Conservation (phyloP, 2,113 vertebrate genomes). For the Trematomus loennbergii region DNA sequence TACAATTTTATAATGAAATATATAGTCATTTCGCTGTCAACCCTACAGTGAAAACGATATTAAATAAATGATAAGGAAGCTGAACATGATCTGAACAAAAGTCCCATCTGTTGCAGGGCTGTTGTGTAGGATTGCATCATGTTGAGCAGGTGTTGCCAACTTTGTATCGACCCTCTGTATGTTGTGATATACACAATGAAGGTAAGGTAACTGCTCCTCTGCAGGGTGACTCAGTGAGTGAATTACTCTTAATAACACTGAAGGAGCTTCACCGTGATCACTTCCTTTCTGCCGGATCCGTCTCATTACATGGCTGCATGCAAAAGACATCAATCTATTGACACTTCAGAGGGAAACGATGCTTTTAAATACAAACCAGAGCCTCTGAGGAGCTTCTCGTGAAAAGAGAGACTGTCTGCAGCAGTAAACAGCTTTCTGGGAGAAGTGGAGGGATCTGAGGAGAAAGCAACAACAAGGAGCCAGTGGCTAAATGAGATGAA, state of each 20-base stretch:
- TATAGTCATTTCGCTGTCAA: too few relatives aligned
- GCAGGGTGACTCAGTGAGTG: slow-evolving; percentile 39
- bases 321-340: slow-evolving; percentile 22
- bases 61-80: background rate
- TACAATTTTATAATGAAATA: too few relatives aligned
- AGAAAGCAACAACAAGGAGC: slow-evolving; percentile 12
- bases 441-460: slow-evolving; percentile 5
- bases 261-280: slow-evolving; percentile 5
- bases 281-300: background rate
- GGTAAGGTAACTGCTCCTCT: background rate
- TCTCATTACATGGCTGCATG: background rate
- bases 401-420: background rate
- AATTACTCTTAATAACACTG: slow-evolving; percentile 16
- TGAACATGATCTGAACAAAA: slow-evolving; percentile 1
- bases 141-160: background rate
- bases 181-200: slow-evolving; percentile 21
- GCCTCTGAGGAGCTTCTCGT: background rate
- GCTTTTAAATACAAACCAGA: background rate
- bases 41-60: too few relatives aligned
- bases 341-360: background rate
- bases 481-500: slow-evolving; percentile 4
- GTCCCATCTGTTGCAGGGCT: background rate
- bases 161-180: background rate
- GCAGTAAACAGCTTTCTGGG: background rate
- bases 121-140: background rate